phyloP scores from a whole-genome alignment of 1,140 invertebrate genomes.

The Trypoxylus dichotomus region DNA sequence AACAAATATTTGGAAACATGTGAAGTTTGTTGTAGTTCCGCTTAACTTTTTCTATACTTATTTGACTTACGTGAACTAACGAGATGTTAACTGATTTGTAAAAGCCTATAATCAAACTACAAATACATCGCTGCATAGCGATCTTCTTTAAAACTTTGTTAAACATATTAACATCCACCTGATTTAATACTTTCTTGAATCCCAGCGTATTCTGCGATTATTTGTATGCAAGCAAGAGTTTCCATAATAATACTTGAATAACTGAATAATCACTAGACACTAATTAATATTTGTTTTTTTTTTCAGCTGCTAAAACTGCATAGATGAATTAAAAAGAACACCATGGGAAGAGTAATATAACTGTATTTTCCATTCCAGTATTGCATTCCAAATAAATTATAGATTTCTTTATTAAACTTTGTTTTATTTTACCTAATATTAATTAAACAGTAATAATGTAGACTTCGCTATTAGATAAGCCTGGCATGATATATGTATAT shows the following conservation, averaged over 20 bases:
- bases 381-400: slow-evolving; percentile 7
- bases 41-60: slow-evolving; percentile 16
- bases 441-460: background rate
- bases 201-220: background rate
- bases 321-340: background rate
- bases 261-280: background rate
- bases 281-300: background rate
- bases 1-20: slow-evolving; percentile 21
- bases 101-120: slow-evolving; percentile 20
- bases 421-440: background rate
- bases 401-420: background rate
- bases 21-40: slow-evolving; percentile 1
- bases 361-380: slow-evolving; percentile 20
- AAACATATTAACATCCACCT: slow-evolving; percentile 13
- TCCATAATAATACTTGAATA: background rate
- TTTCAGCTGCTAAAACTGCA: slow-evolving; percentile 10
- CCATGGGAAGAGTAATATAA: slow-evolving; percentile 9
- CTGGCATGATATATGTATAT: too few relatives aligned
- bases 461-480: too few relatives aligned
- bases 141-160: slow-evolving; percentile 20
- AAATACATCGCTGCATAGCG: slow-evolving; percentile 10
- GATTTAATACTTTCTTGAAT: background rate
- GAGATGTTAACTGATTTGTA: slow-evolving; percentile 25
- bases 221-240: background rate
- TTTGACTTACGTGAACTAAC: slow-evolving; percentile 24